phyloP scores from a whole-genome alignment of 1,140 invertebrate species.

The Lineus longissimus region DNA sequence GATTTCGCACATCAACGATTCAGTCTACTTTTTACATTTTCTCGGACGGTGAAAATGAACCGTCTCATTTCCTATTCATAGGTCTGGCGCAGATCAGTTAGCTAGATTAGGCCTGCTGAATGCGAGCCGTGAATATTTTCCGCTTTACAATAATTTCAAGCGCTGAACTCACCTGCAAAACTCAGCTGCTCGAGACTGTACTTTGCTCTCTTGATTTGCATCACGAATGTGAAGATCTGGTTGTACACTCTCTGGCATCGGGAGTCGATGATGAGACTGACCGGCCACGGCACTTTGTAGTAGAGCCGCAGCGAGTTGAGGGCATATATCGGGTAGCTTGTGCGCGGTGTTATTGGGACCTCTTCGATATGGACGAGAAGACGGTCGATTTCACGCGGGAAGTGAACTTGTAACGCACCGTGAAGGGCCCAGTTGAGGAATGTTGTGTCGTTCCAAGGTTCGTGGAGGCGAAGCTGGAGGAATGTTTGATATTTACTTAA shows the following conservation, averaged over 20 bases:
- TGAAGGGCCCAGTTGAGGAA: conserved; percentile 57
- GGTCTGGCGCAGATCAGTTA: too few relatives aligned
- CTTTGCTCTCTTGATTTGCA: conserved; percentile 64
- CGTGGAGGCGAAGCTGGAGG: conserved; percentile 49
- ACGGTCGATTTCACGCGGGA: conserved; percentile 48
- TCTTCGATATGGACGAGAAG: neutral
- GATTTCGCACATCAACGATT: too few relatives aligned
- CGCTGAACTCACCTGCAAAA: conserved; percentile 55
- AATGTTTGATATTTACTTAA: too few relatives aligned
- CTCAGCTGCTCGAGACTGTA: conserved; percentile 61
- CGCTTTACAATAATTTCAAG: too few relatives aligned
- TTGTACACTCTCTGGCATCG: conserved; percentile 60
- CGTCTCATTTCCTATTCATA: too few relatives aligned
- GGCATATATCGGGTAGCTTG: neutral
- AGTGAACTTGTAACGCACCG: conserved; percentile 57
- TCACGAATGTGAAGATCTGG: conserved; percentile 61
- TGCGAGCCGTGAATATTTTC: too few relatives aligned
- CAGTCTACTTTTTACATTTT: too few relatives aligned
- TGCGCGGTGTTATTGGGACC: neutral
- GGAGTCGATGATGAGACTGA: conserved; percentile 59
- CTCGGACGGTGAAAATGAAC: too few relatives aligned
- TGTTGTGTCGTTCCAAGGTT: conserved; percentile 54
- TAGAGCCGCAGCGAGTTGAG: neutral
- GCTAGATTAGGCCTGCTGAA: too few relatives aligned
- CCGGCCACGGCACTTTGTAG: conserved; percentile 48